A percentile compares a stretch with the other conserved stretches of the same genome.
Evolutionary conservation across 1,140 invertebrate genomes (phyloP).

Genomic region (Thaumetopoea pityocampa): DNA sequence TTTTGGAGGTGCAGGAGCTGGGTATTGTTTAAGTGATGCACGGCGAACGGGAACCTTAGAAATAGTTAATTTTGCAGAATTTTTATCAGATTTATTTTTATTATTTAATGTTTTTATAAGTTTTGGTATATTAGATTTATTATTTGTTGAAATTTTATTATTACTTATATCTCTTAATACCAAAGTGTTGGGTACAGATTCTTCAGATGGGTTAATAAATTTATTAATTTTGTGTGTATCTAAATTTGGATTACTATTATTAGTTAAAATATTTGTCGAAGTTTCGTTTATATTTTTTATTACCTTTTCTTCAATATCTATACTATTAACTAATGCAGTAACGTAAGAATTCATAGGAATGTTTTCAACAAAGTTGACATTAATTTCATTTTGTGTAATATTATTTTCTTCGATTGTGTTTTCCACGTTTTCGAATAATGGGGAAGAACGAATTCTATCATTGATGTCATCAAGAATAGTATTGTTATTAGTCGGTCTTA

Average conservation of each 20-base stretch:
- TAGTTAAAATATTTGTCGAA: too few species aligned
- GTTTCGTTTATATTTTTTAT: too few species aligned
- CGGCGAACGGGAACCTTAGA: constrained; percentile 62
- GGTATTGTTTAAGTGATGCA: constrained; percentile 53
- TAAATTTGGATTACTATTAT: too few species aligned
- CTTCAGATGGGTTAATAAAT: too few species aligned
- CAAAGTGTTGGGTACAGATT: constrained; percentile 3
- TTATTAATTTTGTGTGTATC: too few species aligned
- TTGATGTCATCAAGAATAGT: too few species aligned
- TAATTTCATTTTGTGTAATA: not conserved
- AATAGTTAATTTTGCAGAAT: constrained; percentile 45
- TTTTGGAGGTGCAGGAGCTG: constrained; percentile 58
- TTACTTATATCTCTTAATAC: constrained; percentile 11
- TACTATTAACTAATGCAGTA: not conserved
- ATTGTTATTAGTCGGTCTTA: too few species aligned
- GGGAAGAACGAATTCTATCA: too few species aligned
- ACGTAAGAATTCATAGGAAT: not conserved
- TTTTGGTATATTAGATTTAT: constrained; percentile 62
- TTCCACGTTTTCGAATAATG: not conserved
- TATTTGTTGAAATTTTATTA: constrained; percentile 17
- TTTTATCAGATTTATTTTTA: constrained; percentile 52
- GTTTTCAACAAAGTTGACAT: not conserved
- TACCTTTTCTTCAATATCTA: too few species aligned
- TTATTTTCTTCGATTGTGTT: not conserved
- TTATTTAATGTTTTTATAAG: constrained; percentile 40